Evolutionary conservation across 2,888 invertebrate genomes (phyloP).

Genomic region (Scaptomyza tumidula): DNA sequence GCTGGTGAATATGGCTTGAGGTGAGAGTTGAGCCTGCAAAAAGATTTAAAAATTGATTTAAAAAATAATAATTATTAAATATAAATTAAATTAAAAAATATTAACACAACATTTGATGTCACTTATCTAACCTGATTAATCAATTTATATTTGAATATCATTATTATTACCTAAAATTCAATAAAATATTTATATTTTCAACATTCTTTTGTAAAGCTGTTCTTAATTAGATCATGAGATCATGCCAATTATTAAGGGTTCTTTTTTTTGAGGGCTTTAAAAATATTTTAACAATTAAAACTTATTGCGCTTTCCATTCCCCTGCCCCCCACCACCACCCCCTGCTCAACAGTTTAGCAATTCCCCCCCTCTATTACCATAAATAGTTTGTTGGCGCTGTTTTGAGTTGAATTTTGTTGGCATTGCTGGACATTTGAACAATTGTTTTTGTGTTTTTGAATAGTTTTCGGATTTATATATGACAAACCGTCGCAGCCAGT

Average conservation of each 20-base stretch:
- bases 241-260: slow-evolving; percentile 4
- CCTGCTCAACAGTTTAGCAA: too few species aligned
- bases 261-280: neutral
- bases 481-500: slow-evolving; percentile 73
- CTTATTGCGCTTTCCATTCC: neutral
- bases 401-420: neutral
- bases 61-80: too few species aligned
- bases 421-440: slow-evolving; percentile 28
- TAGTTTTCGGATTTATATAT: slow-evolving; percentile 70
- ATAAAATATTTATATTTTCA: too few species aligned
- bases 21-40: slow-evolving; percentile 87
- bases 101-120: too few species aligned
- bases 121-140: too few species aligned
- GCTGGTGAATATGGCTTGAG: slow-evolving; percentile 96
- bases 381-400: slow-evolving; percentile 27
- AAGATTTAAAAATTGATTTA: neutral
- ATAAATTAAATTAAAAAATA: neutral
- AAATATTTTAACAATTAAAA: slow-evolving; percentile 1
- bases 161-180: too few species aligned
- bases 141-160: too few species aligned
- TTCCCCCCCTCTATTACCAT: neutral
- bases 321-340: too few species aligned
- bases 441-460: slow-evolving; percentile 29
- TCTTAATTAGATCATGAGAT: slow-evolving; percentile 17
- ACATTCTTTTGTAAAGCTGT: too few species aligned